Conservation (phyloP, 1,140 invertebrate species). For the Paramacrobiotus metropolitanus region DNA sequence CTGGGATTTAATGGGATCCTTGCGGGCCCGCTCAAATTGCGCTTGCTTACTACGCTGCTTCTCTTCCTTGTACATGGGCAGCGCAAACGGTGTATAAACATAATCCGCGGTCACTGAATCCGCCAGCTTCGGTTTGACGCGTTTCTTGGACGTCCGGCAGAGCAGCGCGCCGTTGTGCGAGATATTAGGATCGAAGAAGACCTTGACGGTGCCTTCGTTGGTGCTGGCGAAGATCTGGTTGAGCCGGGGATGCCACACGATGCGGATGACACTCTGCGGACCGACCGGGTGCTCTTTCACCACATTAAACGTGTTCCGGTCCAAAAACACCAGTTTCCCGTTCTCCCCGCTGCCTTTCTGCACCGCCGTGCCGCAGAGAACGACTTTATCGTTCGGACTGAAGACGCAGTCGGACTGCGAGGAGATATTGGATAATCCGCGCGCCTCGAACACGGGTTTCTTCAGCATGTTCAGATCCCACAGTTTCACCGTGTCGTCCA, state of each 20-base stretch:
- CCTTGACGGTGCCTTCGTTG: conserved; percentile 5
- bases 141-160: conserved; percentile 3
- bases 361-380: conserved; percentile 66
- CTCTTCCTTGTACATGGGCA: conserved; percentile 83
- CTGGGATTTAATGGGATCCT: conserved; percentile 73
- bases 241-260: conserved; percentile 81
- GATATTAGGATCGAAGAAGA: conserved; percentile 8
- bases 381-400: conserved; percentile 69
- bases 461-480: conserved; percentile 77
- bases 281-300: conserved; percentile 42
- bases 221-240: conserved; percentile 77
- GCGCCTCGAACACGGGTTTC: conserved; percentile 39
- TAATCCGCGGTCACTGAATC: not conserved
- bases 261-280: conserved; percentile 44
- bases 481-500: conserved; percentile 79
- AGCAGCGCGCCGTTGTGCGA: conserved; percentile 14
- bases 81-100: conserved; percentile 43
- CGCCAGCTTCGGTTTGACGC: not conserved
- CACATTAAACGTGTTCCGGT: conserved; percentile 44
- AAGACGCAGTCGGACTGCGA: conserved; percentile 70
- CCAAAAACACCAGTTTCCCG: conserved; percentile 54
- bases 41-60: conserved; percentile 65
- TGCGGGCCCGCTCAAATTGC: conserved; percentile 65
- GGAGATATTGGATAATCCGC: conserved; percentile 54
- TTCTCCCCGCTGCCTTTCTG: conserved; percentile 42